Percentiles rank a stretch among this genome's conserved stretches.
Conservation (phyloP, 2,797 vertebrate genomes). For the Phalanger gymnotis region DNA sequence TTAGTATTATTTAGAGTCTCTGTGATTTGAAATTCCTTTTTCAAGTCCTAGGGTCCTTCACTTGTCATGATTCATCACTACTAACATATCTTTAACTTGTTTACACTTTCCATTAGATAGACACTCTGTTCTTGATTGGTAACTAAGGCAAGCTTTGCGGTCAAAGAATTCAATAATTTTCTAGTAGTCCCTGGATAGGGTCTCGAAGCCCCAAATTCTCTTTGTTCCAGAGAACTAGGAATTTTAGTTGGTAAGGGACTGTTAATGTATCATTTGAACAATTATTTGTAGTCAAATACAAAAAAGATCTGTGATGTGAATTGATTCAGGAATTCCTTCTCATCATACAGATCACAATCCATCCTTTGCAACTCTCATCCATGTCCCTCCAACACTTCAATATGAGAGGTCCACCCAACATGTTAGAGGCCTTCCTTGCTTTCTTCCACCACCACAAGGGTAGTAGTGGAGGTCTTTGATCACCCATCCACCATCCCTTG, state of each 20-base stretch:
- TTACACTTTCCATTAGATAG: background rate
- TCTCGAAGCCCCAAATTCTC: background rate
- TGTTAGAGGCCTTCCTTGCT: background rate
- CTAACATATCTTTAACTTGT: background rate
- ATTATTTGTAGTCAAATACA: background rate
- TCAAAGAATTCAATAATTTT: background rate
- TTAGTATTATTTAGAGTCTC: background rate
- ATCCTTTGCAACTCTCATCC: background rate
- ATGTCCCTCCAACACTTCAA: background rate
- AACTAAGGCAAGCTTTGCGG: background rate
- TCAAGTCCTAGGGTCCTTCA: background rate
- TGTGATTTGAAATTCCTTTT: background rate
- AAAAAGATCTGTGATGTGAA: background rate
- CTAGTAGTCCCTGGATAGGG: background rate
- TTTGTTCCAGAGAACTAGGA: background rate
- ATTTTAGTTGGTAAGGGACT: background rate
- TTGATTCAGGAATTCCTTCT: background rate
- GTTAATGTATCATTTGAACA: background rate
- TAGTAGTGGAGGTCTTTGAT: background rate
- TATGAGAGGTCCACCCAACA: background rate
- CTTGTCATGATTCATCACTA: background rate
- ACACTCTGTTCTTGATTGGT: background rate
- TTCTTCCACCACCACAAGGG: background rate
- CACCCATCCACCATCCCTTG: background rate
- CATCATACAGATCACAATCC: background rate